Evolutionary conservation across 2,888 invertebrate species (phyloP), one percentile per base, ranked within the genome.

Genomic region (Masnerella sp.): DNA sequence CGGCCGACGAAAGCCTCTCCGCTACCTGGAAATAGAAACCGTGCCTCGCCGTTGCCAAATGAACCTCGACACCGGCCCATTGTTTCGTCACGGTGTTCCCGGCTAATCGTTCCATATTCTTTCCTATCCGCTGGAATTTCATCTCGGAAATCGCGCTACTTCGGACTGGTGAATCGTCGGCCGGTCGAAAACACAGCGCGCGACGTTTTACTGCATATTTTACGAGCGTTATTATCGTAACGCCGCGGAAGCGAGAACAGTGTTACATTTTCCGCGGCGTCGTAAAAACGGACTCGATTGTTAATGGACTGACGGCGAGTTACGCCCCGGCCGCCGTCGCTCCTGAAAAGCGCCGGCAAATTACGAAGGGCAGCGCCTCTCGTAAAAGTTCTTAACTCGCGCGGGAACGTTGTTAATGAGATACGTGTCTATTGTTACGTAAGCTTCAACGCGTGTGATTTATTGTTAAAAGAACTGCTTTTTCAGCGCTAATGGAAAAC

Each of bases 251-350:
- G 72, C 67, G 65, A 67, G 62, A 56, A 61, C 56, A 73, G 62
- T 54, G 65, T 56, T 73, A 67, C 67, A 42, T 67, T 68, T 38
- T 62, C 43, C 9, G 15, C 14, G 30, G 30, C 36, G 68, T 62
- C 68, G 68, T 73, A 73, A 73, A 73, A 73, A 62, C 68, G 68
- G 58, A 68, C 62, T 58, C 62, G 62, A 62, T 56, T 62, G 67
- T 73, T 73, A 68, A 73, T 73, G 62, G 56, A 68, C 73, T 40
- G 43, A 15, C 49, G 62, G 54, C 20, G 52, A 73, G 73, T 73
- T 73, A 58, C 58, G 68, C 28, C 51, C 36, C 15, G 12, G 45
- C 17, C 12, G 9, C 34, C n/a, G n/a, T 34, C 42, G 36, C 36
- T 47, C 52, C 40, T 49, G 43, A 71, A 72, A 72, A 54, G 43